Evolutionary conservation across 2,888 invertebrate genomes (phyloP), one percentile per base, ranked within the genome.

Genomic region (Tinea trinotella): DNA sequence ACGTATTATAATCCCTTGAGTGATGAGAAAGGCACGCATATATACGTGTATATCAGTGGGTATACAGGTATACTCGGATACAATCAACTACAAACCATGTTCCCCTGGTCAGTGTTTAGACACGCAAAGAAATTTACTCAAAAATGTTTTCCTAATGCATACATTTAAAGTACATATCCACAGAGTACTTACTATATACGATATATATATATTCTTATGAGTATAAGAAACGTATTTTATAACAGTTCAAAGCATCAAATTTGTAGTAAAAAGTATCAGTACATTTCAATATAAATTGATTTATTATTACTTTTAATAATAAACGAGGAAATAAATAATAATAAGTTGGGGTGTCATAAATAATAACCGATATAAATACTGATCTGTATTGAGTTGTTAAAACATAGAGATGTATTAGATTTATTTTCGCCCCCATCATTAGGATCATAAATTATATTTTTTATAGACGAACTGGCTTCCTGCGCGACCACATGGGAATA

Each of bases 391-490:
- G 62, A 54, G 59, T 58, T 20, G 44, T 54, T 54, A 54, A 52
- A 48, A 52, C 34, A 59, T 57, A 57, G 60, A 56, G 59, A 59
- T 62, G 57, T 56, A 61, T 59, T 15, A 63, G 60, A 67, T 66
- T 66, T 68, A 71, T 70, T 67, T 55, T 67, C 55, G 59, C 60
- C 59, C 44, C 56, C 58, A 65, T 66, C 68, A 61, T 66, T 63
- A 60, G 59, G 66, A 69, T 63, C 64, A 70, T 69, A 65, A 67
- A 68, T 69, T 62, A 61, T 61, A 57, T 67, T 64, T 70, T 67
- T 65, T 59, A 57, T 60, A 61, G 61, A 62, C 60, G 59, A 61
- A 58, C 61, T 61, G 59, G 64, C 58, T 63, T 64, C 64, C 67
- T 64, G 64, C 35, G 55, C 52, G 13, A 57, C 61, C 66, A 67